Evolutionary conservation across 2,113 vertebrate genomes (phyloP).

Genomic region (Natator depressus): DNA sequence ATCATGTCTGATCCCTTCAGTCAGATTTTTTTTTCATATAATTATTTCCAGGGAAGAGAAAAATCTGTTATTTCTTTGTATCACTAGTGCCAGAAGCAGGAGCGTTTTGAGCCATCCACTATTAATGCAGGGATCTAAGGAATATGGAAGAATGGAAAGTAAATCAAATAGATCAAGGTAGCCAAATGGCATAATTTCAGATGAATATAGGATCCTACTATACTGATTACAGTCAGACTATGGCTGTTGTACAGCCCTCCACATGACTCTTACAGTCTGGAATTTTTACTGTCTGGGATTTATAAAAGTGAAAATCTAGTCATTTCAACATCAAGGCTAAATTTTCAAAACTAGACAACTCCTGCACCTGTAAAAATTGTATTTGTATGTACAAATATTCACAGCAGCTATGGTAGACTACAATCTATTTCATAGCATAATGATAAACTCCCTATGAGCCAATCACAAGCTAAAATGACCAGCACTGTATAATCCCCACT

Average conservation of each 20-base stretch:
- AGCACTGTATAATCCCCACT: neutral
- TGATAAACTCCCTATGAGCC: neutral
- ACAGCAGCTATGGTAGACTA: neutral
- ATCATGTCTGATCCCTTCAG: neutral
- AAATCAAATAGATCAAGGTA: neutral
- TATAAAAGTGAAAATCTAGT: neutral
- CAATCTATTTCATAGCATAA: neutral
- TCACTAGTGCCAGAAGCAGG: accelerated
- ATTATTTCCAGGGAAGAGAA: neutral
- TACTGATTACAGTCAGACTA: neutral
- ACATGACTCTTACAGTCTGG: neutral
- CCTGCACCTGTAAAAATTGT: neutral
- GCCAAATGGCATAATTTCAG: neutral
- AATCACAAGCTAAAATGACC: neutral
- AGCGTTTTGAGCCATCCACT: neutral
- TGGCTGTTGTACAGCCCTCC: neutral
- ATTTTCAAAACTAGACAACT: neutral
- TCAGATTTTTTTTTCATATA: neutral
- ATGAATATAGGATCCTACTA: neutral
- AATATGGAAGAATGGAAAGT: neutral
- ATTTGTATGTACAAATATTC: neutral
- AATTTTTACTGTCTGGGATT: neutral
- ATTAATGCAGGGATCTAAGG: neutral
- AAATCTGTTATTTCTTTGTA: neutral
- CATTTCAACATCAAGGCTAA: neutral